phyloP scores from a whole-genome alignment of 2,888 invertebrate genomes.

The Temnothorax ravouxi region DNA sequence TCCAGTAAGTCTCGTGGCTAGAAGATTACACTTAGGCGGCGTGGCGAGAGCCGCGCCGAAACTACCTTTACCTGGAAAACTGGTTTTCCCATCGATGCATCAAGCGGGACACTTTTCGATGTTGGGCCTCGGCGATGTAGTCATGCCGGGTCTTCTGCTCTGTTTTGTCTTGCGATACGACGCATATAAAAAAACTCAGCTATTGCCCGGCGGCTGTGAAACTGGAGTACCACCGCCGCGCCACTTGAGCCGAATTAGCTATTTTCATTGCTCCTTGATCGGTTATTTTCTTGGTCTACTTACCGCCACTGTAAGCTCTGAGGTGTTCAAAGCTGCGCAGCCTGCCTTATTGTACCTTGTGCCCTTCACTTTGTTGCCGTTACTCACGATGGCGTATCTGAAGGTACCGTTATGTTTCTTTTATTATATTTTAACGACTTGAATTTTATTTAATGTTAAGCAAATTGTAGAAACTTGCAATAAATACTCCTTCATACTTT shows the following conservation, averaged over 20 bases:
- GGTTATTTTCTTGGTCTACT: constrained; percentile 98
- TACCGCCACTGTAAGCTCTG: constrained; percentile 98
- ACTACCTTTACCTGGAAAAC: constrained; percentile 97
- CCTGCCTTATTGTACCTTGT: constrained; percentile 98
- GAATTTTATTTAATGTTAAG: background rate
- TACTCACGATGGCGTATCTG: constrained; percentile 98
- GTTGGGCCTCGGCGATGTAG: constrained; percentile 95
- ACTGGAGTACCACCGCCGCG: constrained; percentile 89
- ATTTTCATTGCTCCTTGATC: constrained; percentile 99
- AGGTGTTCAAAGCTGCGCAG: constrained; percentile 99
- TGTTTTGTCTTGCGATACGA: constrained; percentile 99
- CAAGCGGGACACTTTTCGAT: constrained; percentile 99
- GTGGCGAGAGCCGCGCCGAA: constrained; percentile 97
- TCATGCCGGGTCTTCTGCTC: constrained; percentile 97
- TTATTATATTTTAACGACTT: background rate
- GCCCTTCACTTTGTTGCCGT: constrained; percentile 98
- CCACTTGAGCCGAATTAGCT: constrained; percentile 90
- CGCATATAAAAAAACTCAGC: constrained; percentile 97
- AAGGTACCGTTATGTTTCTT: constrained; percentile 89
- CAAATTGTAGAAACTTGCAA: background rate
- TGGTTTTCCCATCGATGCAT: constrained; percentile 98
- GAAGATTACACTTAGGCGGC: constrained; percentile 96
- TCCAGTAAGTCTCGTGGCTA: constrained; percentile 97
- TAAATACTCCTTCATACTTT: background rate
- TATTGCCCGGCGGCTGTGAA: constrained; percentile 88